phyloP scores from a whole-genome alignment of 2,113 vertebrate genomes.

The Elaphurus davidianus region DNA sequence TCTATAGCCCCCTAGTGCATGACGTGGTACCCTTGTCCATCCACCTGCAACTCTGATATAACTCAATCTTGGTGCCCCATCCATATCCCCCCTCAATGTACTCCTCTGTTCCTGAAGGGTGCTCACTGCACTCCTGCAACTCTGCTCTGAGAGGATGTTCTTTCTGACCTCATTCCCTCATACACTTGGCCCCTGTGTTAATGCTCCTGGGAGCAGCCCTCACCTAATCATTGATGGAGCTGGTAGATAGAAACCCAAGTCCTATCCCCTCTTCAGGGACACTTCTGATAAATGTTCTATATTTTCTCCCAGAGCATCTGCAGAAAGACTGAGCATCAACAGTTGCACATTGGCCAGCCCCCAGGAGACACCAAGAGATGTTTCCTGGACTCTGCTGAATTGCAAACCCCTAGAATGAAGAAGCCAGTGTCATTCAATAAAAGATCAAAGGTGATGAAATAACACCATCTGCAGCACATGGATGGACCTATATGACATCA shows the following conservation, averaged over 20 bases:
- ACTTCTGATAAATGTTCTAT: not conserved
- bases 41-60: not conserved
- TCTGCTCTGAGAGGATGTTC: not conserved
- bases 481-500: not conserved
- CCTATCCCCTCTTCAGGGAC: not conserved
- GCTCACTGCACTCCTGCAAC: not conserved
- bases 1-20: not conserved
- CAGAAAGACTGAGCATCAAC: not conserved
- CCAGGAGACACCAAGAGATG: not conserved
- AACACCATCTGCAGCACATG: not conserved
- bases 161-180: not conserved
- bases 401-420: not conserved
- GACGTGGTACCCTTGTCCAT: not conserved
- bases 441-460: not conserved
- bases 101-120: not conserved
- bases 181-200: not conserved
- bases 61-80: not conserved
- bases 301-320: not conserved
- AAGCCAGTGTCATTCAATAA: not conserved
- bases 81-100: not conserved
- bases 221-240: not conserved
- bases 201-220: not conserved
- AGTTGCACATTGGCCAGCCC: rapidly evolving
- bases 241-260: not conserved
- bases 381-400: not conserved